Evolutionary conservation across 2,888 invertebrate genomes (phyloP).

Genomic region (Ellobium chinense): DNA sequence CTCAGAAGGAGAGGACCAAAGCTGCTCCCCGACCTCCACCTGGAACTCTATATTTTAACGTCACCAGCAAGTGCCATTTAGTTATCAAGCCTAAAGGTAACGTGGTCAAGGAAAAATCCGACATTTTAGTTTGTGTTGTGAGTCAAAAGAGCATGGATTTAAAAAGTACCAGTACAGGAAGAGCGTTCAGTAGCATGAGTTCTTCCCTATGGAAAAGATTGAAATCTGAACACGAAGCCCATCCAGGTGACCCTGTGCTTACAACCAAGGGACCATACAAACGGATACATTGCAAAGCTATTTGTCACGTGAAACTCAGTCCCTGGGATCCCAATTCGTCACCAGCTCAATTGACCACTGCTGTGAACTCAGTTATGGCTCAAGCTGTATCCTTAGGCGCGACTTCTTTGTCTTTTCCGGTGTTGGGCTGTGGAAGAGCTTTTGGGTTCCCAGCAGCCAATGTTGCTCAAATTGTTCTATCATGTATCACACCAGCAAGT

Average conservation of each 20-base stretch:
- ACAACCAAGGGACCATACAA: not conserved
- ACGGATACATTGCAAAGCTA: conserved; percentile 14
- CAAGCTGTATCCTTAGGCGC: not conserved
- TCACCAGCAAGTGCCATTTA: conserved; percentile 7
- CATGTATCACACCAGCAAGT: not conserved
- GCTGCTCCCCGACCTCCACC: too few relatives aligned
- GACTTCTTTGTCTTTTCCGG: conserved; percentile 27
- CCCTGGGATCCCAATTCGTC: conserved; percentile 13
- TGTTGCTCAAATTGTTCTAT: conserved; percentile 1
- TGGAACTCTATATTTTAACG: not conserved
- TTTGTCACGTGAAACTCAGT: conserved; percentile 7
- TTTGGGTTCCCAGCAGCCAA: conserved; percentile 14
- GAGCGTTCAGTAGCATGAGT: conserved; percentile 29
- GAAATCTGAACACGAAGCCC: not conserved
- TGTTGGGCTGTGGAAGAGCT: conserved; percentile 31
- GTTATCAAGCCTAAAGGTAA: conserved; percentile 31
- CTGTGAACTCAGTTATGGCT: not conserved
- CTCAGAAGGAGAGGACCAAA: too few relatives aligned
- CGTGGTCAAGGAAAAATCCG: conserved; percentile 21
- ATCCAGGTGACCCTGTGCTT: conserved; percentile 1
- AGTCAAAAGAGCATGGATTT: conserved; percentile 24
- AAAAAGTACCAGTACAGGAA: conserved; percentile 33
- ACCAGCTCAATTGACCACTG: not conserved
- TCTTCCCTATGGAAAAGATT: not conserved
- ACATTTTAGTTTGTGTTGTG: conserved; percentile 40